These are phyloP conservation scores for Drosophila tanythrix DNA, from an alignment of 2,888 invertebrate species.

Conservation along the genomic window DNA sequence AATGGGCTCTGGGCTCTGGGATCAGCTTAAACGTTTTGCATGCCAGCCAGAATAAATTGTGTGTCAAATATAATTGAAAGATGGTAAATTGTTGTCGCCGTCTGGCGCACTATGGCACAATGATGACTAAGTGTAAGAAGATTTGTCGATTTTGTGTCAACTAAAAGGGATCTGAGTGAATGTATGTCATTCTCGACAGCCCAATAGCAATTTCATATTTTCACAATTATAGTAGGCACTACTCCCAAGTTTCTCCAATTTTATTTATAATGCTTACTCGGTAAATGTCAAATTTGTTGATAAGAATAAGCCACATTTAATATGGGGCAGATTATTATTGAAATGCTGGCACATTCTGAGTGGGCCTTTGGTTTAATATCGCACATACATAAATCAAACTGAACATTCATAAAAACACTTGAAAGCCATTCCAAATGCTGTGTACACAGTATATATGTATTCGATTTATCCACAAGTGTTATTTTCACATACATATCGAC, in stretches of 20 bases:
- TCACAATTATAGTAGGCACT: not conserved
- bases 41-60: slow-evolving; percentile 52
- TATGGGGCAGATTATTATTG: slow-evolving; percentile 17
- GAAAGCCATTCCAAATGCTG: slow-evolving; percentile 14
- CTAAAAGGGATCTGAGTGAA: too few relatives aligned
- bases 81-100: slow-evolving; percentile 55
- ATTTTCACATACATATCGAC: not conserved
- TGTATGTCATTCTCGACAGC: not conserved
- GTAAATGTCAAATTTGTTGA: slow-evolving; percentile 27
- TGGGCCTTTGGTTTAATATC: slow-evolving; percentile 45
- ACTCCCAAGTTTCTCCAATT: not conserved
- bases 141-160: slow-evolving; percentile 1
- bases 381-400: slow-evolving; percentile 41
- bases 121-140: slow-evolving; percentile 34
- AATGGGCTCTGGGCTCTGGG: slow-evolving; percentile 3
- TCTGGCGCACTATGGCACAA: slow-evolving; percentile 12
- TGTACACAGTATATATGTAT: not conserved
- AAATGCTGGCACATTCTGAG: slow-evolving; percentile 26
- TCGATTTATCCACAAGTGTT: not conserved
- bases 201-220: not conserved
- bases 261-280: slow-evolving; percentile 33
- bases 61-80: slow-evolving; percentile 66
- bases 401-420: not conserved
- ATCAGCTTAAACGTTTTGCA: slow-evolving; percentile 37
- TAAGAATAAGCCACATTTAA: slow-evolving; percentile 37